These are phyloP conservation scores for Chiroxiphia lanceolata DNA, from an alignment of 2,797 vertebrate species.

Conservation along the genomic window DNA sequence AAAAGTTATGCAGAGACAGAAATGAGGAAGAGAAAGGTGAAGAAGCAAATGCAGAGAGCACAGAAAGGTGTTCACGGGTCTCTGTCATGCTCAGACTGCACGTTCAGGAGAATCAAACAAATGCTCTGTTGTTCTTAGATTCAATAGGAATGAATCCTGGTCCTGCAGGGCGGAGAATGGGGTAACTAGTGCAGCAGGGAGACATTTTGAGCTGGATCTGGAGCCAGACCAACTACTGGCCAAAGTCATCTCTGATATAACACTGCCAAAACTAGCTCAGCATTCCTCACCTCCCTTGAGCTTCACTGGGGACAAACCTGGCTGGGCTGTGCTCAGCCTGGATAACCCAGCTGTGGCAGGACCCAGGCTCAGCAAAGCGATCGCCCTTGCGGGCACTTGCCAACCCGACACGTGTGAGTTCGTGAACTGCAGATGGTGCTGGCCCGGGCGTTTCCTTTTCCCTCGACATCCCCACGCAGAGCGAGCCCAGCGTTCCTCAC, in stretches of 20 bases:
- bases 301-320: neutral
- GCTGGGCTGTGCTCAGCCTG: neutral
- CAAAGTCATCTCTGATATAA: neutral
- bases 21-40: neutral
- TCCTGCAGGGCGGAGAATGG: neutral
- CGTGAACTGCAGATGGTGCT: constrained; percentile 29
- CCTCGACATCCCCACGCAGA: neutral
- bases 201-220: neutral
- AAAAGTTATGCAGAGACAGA: neutral
- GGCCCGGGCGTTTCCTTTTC: neutral
- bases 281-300: constrained; percentile 4
- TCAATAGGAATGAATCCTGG: neutral
- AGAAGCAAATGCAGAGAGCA: neutral
- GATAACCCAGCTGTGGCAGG: neutral
- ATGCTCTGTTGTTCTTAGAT: neutral
- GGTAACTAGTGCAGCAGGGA: neutral
- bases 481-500: neutral
- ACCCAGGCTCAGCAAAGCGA: neutral
- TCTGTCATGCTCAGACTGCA: neutral
- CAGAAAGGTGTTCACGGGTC: neutral
- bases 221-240: constrained; percentile 5
- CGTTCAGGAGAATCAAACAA: neutral
- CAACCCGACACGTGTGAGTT: neutral
- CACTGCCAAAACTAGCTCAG: constrained; percentile 41
- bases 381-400: neutral